Evolutionary conservation across 2,113 vertebrate genomes (phyloP).

Genomic region (Dipodomys merriami): DNA sequence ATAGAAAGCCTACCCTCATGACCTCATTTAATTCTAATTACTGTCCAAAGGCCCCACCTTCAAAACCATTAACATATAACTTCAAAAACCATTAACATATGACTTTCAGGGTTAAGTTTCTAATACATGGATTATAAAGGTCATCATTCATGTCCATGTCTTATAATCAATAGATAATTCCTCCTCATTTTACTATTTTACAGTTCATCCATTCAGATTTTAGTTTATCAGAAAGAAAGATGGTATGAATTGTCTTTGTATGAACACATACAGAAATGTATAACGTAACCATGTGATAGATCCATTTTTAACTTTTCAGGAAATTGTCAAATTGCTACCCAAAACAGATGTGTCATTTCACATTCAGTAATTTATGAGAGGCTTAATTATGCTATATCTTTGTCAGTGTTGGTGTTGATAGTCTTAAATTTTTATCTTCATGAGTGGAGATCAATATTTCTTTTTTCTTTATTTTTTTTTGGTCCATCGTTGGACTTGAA

Average conservation of each 20-base stretch:
- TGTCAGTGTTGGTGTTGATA: conserved; percentile 2
- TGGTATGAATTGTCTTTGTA: conserved; percentile 7
- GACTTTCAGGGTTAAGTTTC: neutral
- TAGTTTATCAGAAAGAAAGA: conserved; percentile 1
- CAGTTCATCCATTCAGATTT: neutral
- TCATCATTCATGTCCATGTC: neutral
- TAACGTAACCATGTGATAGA: neutral
- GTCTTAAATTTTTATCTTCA: conserved; percentile 32
- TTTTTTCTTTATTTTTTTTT: no score
- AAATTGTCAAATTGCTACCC: conserved; percentile 19
- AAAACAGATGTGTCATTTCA: neutral
- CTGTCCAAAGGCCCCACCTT: neutral
- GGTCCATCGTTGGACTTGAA: no score
- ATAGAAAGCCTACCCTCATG: neutral
- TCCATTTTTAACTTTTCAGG: conserved; percentile 26
- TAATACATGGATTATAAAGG: neutral
- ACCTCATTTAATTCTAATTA: neutral
- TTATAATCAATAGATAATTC: conserved; percentile 16
- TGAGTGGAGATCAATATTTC: neutral
- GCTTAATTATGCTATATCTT: neutral
- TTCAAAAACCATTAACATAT: neutral
- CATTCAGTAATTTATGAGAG: neutral
- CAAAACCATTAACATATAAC: neutral
- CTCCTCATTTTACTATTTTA: neutral
- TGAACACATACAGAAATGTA: neutral